Conservation (phyloP, 2,113 vertebrate genomes). For the Dromiciops gliroides region DNA sequence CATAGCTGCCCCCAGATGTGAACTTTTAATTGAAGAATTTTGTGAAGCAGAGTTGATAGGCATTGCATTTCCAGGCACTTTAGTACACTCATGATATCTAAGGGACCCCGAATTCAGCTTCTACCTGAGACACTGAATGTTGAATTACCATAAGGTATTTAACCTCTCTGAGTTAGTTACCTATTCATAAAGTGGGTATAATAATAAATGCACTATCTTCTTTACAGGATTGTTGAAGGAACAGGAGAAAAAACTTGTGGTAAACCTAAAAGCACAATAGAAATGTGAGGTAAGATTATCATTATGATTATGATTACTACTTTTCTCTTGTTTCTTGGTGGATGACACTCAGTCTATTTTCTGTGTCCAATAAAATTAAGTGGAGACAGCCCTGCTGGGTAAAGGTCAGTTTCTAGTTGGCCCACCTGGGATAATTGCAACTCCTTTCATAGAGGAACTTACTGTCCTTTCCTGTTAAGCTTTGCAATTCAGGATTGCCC, state of each 20-base stretch:
- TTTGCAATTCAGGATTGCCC: background rate
- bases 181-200: background rate
- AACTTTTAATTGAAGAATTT: background rate
- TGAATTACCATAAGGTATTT: background rate
- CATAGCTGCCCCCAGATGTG: too few species aligned
- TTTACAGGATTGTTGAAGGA: background rate
- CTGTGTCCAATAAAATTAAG: conserved; percentile 28
- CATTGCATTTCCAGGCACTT: background rate
- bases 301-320: background rate
- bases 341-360: background rate
- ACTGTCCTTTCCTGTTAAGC: background rate
- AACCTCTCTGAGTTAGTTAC: background rate
- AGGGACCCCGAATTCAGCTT: background rate
- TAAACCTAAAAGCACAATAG: background rate
- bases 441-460: background rate
- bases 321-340: background rate
- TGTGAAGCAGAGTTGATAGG: background rate
- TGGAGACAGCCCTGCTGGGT: conserved; percentile 1
- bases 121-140: background rate
- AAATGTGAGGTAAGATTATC: background rate
- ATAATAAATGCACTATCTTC: background rate
- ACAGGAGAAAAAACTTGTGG: background rate
- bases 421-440: background rate
- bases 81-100: background rate
- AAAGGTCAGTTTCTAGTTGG: background rate